Base-by-base conservation (phyloP, 2,797 vertebrate genomes). In the Centropyge bicolor region DNA sequence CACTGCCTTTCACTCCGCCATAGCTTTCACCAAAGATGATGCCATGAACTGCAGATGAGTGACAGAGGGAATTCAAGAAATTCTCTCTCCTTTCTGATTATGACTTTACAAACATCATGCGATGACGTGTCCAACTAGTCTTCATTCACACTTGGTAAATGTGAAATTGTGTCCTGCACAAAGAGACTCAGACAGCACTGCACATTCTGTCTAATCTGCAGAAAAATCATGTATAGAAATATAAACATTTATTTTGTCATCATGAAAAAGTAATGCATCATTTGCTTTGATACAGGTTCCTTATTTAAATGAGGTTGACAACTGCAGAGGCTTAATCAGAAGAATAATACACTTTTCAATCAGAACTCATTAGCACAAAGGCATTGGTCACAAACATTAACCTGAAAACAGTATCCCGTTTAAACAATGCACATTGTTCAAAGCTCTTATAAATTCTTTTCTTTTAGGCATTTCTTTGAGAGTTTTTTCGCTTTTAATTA, bases 1-100 rank as follows among this genome's bases (percentile, higher is more conserved):
- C 72, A 75, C 74, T 86, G 76, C 57, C 55, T 83, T 79, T 82
- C 74, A 60, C 49, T 72, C 65, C 71, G 54, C 51, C 67, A 74
- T 19, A 65, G 67, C 66, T 49, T 61, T 83, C 70, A 38, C 46
- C 69, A 80, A 69, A 78, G 45, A 79, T 6, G 16, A 74, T 69
- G 64, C 64, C 61, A 61, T 40, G 43, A n/a, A 68, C 56, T 45
- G 14, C 56, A 63, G 56, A 72, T 70, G 66, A 83, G 40, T 78
- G 63, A 82, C 56, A 66, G 64, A 54, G 41, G 35, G 68, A 46
- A 70, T 59, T 72, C 62, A 61, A 54, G 14, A 80, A 35, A 70
- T 70, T 68, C n/a, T 43, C 36, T 76, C 40, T 60, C 24, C 57
- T 69, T 66, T 78, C 35, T 80, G 43, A 82, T 64, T 62, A 70